A percentile compares a stretch with the other conserved stretches of the same genome.
These are phyloP conservation scores for Callipepla squamata DNA, from an alignment of 2,113 vertebrate genomes.

Conservation along the genomic window DNA sequence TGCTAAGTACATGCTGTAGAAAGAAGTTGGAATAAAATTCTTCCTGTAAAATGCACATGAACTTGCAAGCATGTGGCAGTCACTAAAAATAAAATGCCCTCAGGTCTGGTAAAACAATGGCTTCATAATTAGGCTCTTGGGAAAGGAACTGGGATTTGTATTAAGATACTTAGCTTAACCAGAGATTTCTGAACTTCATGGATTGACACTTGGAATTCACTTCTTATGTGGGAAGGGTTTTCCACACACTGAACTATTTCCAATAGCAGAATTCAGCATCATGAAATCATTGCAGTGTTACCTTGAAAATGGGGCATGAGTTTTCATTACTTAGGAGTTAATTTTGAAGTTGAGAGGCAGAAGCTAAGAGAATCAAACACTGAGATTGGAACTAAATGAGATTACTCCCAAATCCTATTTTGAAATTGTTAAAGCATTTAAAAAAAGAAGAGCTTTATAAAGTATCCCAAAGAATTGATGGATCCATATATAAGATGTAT, in stretches of 20 bases:
- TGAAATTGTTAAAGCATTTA: neutral
- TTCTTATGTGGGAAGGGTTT: neutral
- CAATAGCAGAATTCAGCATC: neutral
- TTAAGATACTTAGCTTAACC: neutral
- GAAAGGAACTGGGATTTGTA: conserved; percentile 23
- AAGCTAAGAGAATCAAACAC: neutral
- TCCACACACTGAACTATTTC: neutral
- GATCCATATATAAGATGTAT: neutral
- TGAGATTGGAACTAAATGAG: neutral
- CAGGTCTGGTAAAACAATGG: conserved; percentile 50
- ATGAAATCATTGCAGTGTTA: neutral
- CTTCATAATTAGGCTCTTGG: conserved; percentile 64
- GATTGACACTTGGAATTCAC: neutral
- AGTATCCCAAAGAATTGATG: neutral
- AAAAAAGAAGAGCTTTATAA: neutral
- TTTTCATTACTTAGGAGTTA: neutral
- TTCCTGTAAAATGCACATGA: conserved; percentile 46
- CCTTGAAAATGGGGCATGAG: neutral
- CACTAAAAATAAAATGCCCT: conserved; percentile 49
- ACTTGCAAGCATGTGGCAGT: conserved; percentile 5
- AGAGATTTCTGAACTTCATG: conserved; percentile 30
- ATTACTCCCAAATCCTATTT: neutral
- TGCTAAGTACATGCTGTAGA: conserved; percentile 8
- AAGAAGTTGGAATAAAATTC: conserved; percentile 1
- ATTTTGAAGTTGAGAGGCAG: neutral